Evolutionary conservation across 2,888 invertebrate species (phyloP).

Genomic region (Cotesia congregata): DNA sequence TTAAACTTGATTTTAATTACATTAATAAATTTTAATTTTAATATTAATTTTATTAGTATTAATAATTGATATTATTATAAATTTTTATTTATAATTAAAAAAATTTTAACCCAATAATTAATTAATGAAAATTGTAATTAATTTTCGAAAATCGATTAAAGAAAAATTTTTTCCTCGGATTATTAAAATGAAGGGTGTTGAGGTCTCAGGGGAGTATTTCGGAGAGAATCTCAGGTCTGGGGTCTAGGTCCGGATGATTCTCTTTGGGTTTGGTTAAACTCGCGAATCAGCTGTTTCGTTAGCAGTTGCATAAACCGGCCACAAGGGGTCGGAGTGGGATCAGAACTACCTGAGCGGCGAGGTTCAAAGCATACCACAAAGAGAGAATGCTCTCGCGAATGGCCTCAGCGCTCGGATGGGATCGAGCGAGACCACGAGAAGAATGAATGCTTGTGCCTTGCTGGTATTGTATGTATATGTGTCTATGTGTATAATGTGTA

Average conservation of each 20-base stretch:
- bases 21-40: too few species aligned
- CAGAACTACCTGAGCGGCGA: constrained; percentile 45
- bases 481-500: constrained; percentile 20
- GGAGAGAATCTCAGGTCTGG: not conserved
- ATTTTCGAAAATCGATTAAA: constrained; percentile 2
- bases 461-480: not conserved
- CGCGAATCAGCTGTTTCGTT: constrained; percentile 47
- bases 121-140: not conserved
- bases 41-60: too few species aligned
- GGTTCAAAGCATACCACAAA: constrained; percentile 51
- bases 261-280: not conserved
- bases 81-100: too few species aligned
- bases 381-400: constrained; percentile 46
- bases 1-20: too few species aligned
- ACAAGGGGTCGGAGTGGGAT: constrained; percentile 30
- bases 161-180: not conserved
- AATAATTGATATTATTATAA: too few species aligned
- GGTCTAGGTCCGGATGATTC: not conserved
- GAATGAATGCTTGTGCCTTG: constrained; percentile 41
- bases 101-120: too few species aligned
- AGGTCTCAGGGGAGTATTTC: not conserved
- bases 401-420: constrained; percentile 13
- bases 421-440: constrained; percentile 41
- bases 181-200: not conserved
- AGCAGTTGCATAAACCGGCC: constrained; percentile 42